Percentiles rank a stretch among this genome's conserved stretches.
Conservation (phyloP, 2,113 vertebrate species). For the Vicugna pacos region DNA sequence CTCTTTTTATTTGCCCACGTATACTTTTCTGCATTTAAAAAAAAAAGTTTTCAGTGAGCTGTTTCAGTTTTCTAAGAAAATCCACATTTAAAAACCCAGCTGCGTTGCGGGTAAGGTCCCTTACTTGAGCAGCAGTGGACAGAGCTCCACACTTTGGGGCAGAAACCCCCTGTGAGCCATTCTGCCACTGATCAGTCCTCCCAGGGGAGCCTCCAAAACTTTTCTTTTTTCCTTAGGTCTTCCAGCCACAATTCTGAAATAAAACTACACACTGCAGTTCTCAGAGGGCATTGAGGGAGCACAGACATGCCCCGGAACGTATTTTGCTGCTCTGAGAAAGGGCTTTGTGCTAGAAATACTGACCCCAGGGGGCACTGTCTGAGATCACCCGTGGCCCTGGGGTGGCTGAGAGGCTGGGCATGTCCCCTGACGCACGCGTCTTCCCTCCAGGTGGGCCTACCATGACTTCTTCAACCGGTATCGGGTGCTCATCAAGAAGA, state of each 20-base stretch:
- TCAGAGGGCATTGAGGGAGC: neutral
- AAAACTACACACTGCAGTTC: neutral
- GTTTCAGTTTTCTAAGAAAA: neutral
- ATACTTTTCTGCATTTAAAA: neutral
- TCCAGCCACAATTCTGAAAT: too few relatives aligned
- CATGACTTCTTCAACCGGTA: slow-evolving; percentile 96
- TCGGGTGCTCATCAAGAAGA: slow-evolving; percentile 93
- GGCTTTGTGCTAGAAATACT: neutral
- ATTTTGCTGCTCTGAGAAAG: neutral
- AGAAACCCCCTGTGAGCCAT: neutral
- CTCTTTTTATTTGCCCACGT: neutral
- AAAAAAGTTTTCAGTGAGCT: neutral
- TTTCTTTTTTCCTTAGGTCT: neutral
- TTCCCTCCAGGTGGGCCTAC: slow-evolving; percentile 94
- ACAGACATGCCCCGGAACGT: fast-evolving
- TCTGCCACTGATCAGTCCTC: neutral
- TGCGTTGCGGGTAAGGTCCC: neutral
- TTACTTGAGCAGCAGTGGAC: too few relatives aligned
- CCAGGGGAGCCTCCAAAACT: neutral
- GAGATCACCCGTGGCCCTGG: neutral
- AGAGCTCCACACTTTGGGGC: fast-evolving
- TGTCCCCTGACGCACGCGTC: neutral
- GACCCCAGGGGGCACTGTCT: fast-evolving
- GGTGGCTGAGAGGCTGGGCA: fast-evolving
- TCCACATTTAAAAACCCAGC: neutral